These are phyloP conservation scores for Romanomermis culicivorax DNA, from an alignment of 2,888 invertebrate species.

Conservation along the genomic window DNA sequence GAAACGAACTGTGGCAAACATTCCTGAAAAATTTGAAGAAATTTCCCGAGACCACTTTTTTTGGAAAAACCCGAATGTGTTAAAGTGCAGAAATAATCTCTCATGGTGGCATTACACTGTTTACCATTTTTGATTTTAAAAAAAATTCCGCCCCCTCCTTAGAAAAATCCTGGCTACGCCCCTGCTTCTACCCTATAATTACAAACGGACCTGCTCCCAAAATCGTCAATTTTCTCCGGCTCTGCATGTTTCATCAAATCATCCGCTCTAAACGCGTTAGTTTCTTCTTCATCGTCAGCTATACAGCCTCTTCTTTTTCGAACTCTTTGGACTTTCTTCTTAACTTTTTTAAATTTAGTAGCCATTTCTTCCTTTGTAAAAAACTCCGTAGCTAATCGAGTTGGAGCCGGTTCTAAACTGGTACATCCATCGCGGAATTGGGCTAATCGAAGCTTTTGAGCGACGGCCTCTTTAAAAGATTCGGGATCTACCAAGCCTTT, in stretches of 20 bases:
- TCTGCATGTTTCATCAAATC: slow-evolving; percentile 16
- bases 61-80: no score
- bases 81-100: no score
- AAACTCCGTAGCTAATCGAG: slow-evolving; percentile 63
- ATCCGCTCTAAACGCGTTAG: slow-evolving; percentile 22
- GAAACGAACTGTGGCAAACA: no score
- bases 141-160: no score
- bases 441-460: background rate
- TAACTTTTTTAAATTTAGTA: slow-evolving; percentile 24
- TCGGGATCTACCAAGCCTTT: slow-evolving; percentile 4
- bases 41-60: no score
- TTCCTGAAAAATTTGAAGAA: no score
- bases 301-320: slow-evolving; percentile 14
- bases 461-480: slow-evolving; percentile 7
- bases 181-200: no score
- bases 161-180: no score
- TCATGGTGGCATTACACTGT: no score
- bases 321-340: slow-evolving; percentile 22
- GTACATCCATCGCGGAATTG: slow-evolving; percentile 33
- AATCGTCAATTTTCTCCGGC: slow-evolving; percentile 9
- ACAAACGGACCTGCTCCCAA: slow-evolving; percentile 7
- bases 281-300: background rate
- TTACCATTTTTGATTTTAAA: no score
- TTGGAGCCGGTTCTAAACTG: slow-evolving; percentile 45
- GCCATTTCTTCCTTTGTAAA: slow-evolving; percentile 56